Evolutionary conservation across 2,888 invertebrate genomes (phyloP).

Genomic region (Ferrisia virgata): DNA sequence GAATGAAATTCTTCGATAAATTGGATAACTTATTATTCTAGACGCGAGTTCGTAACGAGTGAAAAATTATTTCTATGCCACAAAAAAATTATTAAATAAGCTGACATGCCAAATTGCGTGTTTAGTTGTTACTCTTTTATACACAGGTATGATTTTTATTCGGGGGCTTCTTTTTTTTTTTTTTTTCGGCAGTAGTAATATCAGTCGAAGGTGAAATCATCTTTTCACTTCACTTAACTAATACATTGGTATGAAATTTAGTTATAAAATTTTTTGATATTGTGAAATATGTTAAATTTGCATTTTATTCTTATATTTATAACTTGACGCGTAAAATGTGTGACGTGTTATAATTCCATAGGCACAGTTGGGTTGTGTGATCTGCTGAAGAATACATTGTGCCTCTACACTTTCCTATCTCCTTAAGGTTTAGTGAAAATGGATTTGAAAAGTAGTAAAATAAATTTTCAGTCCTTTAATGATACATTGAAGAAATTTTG

Average conservation of each 20-base stretch:
- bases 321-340: no score
- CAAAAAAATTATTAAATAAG: not conserved
- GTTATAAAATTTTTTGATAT: not conserved
- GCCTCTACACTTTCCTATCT: no score
- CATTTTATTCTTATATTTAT: no score
- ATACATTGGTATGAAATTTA: not conserved
- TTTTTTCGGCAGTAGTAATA: not conserved
- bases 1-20: not conserved
- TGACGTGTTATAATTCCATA: no score
- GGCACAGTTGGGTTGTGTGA: no score
- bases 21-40: not conserved
- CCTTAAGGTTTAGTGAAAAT: no score
- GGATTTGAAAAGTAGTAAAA: no score
- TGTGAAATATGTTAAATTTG: not conserved
- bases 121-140: not conserved
- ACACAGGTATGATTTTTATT: not conserved
- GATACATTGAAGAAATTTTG: no score
- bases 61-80: not conserved
- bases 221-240: no score
- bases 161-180: not conserved
- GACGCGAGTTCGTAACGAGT: not conserved
- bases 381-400: no score
- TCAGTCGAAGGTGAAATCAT: not conserved
- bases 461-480: no score
- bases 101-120: not conserved